phyloP scores from a whole-genome alignment of 2,113 vertebrate genomes.

The Tichodroma muraria region DNA sequence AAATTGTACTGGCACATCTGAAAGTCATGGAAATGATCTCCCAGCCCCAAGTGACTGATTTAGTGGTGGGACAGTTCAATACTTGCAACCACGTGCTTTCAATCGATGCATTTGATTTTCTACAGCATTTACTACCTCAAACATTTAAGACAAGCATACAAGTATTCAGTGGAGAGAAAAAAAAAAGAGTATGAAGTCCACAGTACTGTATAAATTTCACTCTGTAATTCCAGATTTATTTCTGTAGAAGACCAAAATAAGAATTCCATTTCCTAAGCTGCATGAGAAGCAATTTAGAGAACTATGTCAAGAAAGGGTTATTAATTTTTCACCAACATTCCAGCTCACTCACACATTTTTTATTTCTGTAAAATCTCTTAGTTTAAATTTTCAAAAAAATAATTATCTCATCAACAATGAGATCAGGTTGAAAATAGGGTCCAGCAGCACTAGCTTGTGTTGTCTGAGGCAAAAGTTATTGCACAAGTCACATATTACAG shows the following conservation, averaged over 20 bases:
- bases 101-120: background rate
- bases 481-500: background rate
- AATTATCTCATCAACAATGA: background rate
- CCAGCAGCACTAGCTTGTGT: background rate
- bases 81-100: background rate
- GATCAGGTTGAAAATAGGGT: background rate
- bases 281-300: background rate
- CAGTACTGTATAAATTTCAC: background rate
- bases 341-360: background rate
- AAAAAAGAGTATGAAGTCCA: background rate
- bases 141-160: background rate
- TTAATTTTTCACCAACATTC: background rate
- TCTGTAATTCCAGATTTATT: background rate
- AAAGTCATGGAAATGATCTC: background rate
- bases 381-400: background rate
- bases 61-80: background rate
- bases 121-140: background rate
- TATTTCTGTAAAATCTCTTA: background rate
- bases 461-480: background rate
- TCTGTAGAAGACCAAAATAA: background rate
- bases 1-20: background rate
- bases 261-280: background rate
- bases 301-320: background rate
- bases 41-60: background rate
- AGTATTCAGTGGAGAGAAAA: background rate